These are phyloP conservation scores for Catocala sponsa DNA, from an alignment of 2,888 invertebrate species.

Conservation along the genomic window DNA sequence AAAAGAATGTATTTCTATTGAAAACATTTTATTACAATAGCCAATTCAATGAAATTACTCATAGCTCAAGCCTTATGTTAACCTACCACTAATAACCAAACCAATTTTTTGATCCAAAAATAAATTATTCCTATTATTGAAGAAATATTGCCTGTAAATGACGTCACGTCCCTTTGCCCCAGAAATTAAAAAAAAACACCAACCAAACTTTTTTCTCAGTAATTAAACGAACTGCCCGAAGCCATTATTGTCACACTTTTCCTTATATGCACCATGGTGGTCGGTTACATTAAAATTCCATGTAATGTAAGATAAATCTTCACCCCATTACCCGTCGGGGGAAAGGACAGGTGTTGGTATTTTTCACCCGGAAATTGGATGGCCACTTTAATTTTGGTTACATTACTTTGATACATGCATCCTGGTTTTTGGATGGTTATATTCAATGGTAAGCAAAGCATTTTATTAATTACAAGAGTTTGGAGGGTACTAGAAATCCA, in stretches of 20 bases:
- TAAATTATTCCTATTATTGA: too few relatives aligned
- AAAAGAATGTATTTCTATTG: too few relatives aligned
- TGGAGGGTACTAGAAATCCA: too few relatives aligned
- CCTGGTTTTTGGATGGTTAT: slow-evolving; percentile 45
- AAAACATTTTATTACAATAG: too few relatives aligned
- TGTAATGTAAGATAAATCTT: slow-evolving; percentile 76
- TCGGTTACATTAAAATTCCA: slow-evolving; percentile 73
- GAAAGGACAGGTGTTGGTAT: slow-evolving; percentile 69
- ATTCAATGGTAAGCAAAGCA: slow-evolving; percentile 22
- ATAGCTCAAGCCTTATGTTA: too few relatives aligned
- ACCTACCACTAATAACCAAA: too few relatives aligned
- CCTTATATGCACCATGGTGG: slow-evolving; percentile 27
- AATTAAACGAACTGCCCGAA: slow-evolving; percentile 27
- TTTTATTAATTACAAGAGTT: neutral
- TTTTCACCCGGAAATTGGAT: slow-evolving; percentile 76
- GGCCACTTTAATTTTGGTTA: slow-evolving; percentile 74
- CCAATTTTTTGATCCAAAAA: too few relatives aligned
- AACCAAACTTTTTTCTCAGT: slow-evolving; percentile 12
- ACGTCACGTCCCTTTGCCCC: too few relatives aligned
- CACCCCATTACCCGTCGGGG: slow-evolving; percentile 68
- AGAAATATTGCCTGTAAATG: too few relatives aligned
- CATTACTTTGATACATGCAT: slow-evolving; percentile 69
- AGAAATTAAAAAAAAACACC: neutral
- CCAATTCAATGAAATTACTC: too few relatives aligned
- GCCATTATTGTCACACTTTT: slow-evolving; percentile 46